Evolutionary conservation across 2,113 vertebrate genomes (phyloP).

Genomic region (Chunga burmeisteri): DNA sequence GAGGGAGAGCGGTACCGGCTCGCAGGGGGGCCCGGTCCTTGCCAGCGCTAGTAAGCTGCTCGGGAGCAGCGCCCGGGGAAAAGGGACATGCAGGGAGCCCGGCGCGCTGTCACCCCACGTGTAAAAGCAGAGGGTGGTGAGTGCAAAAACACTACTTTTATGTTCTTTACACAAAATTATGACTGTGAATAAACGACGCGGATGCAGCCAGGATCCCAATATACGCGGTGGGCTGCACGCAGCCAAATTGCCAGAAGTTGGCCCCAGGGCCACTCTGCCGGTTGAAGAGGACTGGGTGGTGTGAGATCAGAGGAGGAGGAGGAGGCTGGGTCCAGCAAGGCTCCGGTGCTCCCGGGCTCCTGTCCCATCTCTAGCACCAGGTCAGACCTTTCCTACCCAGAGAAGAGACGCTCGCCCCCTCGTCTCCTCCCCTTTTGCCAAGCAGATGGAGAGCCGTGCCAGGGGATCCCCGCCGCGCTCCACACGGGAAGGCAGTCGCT

Average conservation of each 20-base stretch:
- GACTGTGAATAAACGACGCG: fast-evolving
- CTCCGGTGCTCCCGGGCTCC: not conserved
- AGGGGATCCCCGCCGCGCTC: fast-evolving
- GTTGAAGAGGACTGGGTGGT: fast-evolving
- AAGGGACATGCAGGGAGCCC: fast-evolving
- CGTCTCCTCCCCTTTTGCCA: not conserved
- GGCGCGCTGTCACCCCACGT: fast-evolving
- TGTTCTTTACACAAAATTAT: fast-evolving
- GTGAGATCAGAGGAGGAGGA: not conserved
- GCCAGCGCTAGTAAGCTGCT: fast-evolving
- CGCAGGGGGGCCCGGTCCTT: not conserved
- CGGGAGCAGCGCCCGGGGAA: fast-evolving
- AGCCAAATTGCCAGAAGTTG: not conserved
- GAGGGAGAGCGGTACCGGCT: not conserved
- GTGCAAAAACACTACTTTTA: fast-evolving
- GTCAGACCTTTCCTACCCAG: not conserved
- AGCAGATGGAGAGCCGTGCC: not conserved
- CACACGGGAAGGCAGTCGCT: not conserved
- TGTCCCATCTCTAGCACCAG: not conserved
- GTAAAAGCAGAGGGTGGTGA: not conserved
- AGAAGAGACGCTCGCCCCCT: fast-evolving
- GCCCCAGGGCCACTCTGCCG: not conserved
- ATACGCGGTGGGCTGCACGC: fast-evolving
- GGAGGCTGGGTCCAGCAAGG: not conserved
- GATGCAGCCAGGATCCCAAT: fast-evolving